Base-by-base conservation (phyloP, 2,888 invertebrate species). In the Bruchidius siliquastri region DNA sequence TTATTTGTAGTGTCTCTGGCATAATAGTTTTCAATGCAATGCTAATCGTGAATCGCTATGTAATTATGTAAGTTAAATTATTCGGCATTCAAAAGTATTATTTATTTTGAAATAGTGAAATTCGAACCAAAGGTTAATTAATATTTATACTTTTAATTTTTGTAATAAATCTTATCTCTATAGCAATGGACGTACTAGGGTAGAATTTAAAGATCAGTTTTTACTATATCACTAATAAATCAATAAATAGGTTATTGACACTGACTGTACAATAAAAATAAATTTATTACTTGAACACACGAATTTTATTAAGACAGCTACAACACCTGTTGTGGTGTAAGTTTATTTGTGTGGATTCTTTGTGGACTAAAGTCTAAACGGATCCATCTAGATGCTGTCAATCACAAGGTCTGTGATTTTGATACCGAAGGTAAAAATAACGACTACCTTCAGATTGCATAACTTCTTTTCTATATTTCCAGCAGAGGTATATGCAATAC, bases 191-290 rank as follows among this genome's bases (percentile, higher is more conserved):
- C 80, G 79, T 81, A 79, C 78, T 82, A 82, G 81, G 73, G 74
- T 75, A 80, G 81, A 82, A 77, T 79, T 81, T 81, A 79, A 81
- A 77, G 77, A 77, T 76, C 75, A 76, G 74, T 72, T 73, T 78
- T 76, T 79, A 78, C 78, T 77, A 77, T 78, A 75, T 78, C 76
- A 80, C 77, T 77, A 77, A 78, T 78, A 72, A 78, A 76, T 77
- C 79, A 80, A 78, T 80, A 69, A 49, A 49, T 49, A 80, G 78
- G 76, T 74, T 79, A 77, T 76, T 73, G 75, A 77, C 81, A 81
- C 81, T 81, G 75, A 81, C 77, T 82, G 81, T 82, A 81, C 80
- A 78, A 78, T 77, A 79, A 79, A 76, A 82, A 81, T 80, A 81
- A 82, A 81, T 80, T 81, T 81, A 81, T 80, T 81, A 80, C 79